phyloP scores from a whole-genome alignment of 1,140 invertebrate genomes.

The Prorops nasuta region DNA sequence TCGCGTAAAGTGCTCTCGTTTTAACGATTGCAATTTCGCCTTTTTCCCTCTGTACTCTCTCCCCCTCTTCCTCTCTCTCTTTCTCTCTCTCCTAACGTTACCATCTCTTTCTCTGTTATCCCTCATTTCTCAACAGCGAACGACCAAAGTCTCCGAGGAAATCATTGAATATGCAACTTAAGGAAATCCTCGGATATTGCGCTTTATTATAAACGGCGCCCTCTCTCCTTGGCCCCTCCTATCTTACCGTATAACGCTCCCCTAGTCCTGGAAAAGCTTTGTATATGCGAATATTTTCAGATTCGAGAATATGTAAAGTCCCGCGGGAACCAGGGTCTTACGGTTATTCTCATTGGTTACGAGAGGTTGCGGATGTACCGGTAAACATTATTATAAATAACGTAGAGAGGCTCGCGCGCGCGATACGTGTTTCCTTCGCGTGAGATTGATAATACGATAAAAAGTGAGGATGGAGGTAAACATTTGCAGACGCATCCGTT shows the following conservation, averaged over 20 bases:
- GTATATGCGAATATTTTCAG: slow-evolving; percentile 53
- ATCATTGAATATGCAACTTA: slow-evolving; percentile 69
- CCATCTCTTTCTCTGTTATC: slow-evolving; percentile 9
- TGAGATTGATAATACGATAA: no score
- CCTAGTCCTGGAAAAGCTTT: slow-evolving; percentile 28
- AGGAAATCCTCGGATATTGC: slow-evolving; percentile 62
- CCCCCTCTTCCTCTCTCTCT: not conserved
- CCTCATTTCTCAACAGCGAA: slow-evolving; percentile 16
- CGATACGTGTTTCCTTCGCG: no score
- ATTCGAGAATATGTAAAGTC: slow-evolving; percentile 50
- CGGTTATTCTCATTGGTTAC: slow-evolving; percentile 11
- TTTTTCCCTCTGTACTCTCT: slow-evolving; percentile 10
- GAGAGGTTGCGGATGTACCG: no score
- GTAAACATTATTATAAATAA: no score
- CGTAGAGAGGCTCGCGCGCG: no score
- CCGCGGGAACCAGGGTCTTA: slow-evolving; percentile 28
- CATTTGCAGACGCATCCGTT: no score
- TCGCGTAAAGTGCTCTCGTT: slow-evolving; percentile 7
- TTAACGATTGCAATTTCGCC: slow-evolving; percentile 45
- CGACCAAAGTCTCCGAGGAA: slow-evolving; percentile 62
- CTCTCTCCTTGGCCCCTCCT: slow-evolving; percentile 6
- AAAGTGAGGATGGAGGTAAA: no score
- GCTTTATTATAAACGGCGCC: slow-evolving; percentile 55
- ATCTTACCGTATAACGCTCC: slow-evolving; percentile 1
- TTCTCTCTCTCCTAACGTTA: slow-evolving; percentile 13